Evolutionary conservation across 2,888 invertebrate genomes (phyloP), one percentile per base, ranked within the genome.

Genomic region (Eumacrocentrus americanus): DNA sequence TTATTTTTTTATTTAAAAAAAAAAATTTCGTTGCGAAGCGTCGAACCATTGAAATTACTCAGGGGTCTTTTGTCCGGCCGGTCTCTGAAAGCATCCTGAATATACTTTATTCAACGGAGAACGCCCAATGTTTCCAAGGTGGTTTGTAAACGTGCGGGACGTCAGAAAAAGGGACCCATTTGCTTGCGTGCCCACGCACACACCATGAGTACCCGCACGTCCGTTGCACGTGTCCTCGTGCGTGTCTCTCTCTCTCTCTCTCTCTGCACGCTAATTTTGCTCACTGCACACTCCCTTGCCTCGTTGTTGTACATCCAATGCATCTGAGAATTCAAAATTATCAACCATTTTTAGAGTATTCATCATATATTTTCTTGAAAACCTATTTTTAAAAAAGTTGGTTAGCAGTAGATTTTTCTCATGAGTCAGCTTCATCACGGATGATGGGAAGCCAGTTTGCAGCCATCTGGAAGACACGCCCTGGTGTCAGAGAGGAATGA

Each of bases 401-500:
- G 6, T 12, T 2, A 34, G 11, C 6, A 20, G 9, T 40, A 22
- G 38, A 23, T 22, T 38, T 38, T 40, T 40, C 9, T 9, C 16
- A 3, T 12, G 7, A 25, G 14, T 16, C 18, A 35, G n/a, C n/a
- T 3, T 14, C 18, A 3, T 23, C 22, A 35, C 2, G 16, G 9
- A 3, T 1, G 18, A 18, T 18, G 18, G 11, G 20, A 34, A 29
- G n/a, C 23, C n/a, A 34, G 35, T 16, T 29, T 35, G 25, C 12
- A 34, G 29, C 18, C 35, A 50, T 50, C 29, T 50, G 48, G 16
- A 38, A 29, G 38, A 51, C 47, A 52, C 51, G 46, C 51, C 54
- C 44, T 37, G 20, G 40, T 35, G 62, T 53, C 42, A 44, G 40
- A 55, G 52, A 53, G 57, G 56, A 56, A 63, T 40, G 48, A 35